Percentiles rank a stretch among this genome's conserved stretches.
phyloP scores from a whole-genome alignment of 2,888 invertebrate species.

The Adelphocoris suturalis region DNA sequence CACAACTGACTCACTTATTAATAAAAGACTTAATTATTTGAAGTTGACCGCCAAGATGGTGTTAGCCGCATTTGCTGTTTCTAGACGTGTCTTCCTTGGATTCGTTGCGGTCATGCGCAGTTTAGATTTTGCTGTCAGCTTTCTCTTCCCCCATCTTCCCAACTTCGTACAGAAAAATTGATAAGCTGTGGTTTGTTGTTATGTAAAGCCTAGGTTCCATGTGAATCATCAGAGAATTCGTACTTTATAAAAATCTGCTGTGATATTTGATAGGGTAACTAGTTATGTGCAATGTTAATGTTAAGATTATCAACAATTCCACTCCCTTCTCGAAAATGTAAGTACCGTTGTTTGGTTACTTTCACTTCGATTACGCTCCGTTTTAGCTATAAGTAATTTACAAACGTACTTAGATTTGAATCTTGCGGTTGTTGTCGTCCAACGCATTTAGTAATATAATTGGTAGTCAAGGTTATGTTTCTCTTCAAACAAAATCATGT shows the following conservation, averaged over 20 bases:
- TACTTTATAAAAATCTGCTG: neutral
- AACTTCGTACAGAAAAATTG: neutral
- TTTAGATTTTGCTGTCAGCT: neutral
- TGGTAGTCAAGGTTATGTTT: too few relatives aligned
- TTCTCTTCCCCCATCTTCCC: neutral
- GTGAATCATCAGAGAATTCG: neutral
- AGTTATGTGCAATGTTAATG: neutral
- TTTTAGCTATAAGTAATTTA: neutral
- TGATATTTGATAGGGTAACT: constrained; percentile 7
- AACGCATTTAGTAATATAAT: too few relatives aligned
- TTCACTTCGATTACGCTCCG: neutral
- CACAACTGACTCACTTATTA: too few relatives aligned
- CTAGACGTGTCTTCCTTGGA: neutral
- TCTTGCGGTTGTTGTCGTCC: neutral
- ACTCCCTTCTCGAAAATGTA: neutral
- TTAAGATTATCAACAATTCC: neutral
- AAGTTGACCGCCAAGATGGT: neutral
- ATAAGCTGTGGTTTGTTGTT: neutral
- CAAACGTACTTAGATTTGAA: neutral
- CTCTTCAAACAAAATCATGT: too few relatives aligned
- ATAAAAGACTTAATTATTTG: neutral
- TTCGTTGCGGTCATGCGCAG: neutral
- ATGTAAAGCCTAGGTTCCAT: neutral
- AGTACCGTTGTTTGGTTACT: constrained; percentile 11
- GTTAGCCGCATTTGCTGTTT: neutral